phyloP scores from a whole-genome alignment of 2,888 invertebrate species.

The Spilarctia lutea region DNA sequence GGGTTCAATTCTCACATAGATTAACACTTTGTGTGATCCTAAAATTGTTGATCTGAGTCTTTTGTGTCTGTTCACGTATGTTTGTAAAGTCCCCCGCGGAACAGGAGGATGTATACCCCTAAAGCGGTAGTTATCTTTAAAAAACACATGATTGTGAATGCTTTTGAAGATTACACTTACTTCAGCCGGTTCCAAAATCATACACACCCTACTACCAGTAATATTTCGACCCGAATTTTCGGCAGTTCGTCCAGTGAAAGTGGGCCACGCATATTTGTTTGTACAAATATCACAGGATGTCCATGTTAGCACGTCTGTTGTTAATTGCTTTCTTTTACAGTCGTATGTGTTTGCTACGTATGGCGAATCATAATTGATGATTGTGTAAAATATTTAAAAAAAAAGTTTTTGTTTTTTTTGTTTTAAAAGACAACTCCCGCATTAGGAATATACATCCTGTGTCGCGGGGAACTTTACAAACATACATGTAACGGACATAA shows the following conservation, averaged over 20 bases:
- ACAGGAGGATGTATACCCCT: no score
- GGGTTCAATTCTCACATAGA: no score
- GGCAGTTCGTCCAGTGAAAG: conserved; percentile 39
- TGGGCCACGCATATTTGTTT: conserved; percentile 41
- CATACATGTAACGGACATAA: no score
- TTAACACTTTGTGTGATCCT: no score
- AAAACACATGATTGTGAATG: background rate
- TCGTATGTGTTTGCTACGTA: conserved; percentile 9
- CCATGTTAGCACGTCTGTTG: conserved; percentile 41
- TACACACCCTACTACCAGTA: conserved; percentile 29
- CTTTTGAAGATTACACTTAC: background rate
- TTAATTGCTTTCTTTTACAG: conserved; percentile 50
- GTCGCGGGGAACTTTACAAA: no score
- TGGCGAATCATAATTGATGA: conserved; percentile 11
- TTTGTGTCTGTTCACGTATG: no score
- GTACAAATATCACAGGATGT: conserved; percentile 43
- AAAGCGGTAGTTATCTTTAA: no score
- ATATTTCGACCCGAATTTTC: conserved; percentile 34
- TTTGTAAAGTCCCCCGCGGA: no score
- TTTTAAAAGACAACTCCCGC: no score
- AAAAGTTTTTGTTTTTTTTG: no score
- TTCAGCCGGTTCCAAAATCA: conserved; percentile 1
- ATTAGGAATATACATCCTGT: no score
- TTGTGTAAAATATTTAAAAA: background rate
- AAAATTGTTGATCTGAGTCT: no score